phyloP scores from a whole-genome alignment of 2,113 vertebrate genomes.

The Sarotherodon lohbergeri region DNA sequence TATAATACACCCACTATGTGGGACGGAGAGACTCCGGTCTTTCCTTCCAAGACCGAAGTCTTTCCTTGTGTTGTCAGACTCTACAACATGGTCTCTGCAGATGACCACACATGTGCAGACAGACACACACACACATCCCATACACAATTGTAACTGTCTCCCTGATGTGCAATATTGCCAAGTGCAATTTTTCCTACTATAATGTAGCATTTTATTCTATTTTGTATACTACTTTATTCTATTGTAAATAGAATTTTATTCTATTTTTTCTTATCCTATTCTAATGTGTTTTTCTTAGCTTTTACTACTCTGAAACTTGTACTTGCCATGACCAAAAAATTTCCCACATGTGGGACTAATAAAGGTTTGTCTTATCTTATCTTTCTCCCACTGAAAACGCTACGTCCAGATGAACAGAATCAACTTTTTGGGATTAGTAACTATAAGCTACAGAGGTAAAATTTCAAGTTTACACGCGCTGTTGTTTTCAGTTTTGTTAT shows the following conservation, averaged over 20 bases:
- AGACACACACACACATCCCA: not conserved
- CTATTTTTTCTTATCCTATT: not conserved
- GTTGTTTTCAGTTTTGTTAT: not conserved
- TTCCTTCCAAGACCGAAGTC: not conserved
- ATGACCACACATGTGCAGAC: not conserved
- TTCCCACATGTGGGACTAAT: not conserved
- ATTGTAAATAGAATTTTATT: not conserved
- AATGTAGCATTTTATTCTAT: not conserved
- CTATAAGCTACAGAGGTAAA: not conserved
- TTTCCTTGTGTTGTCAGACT: not conserved
- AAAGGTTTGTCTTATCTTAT: not conserved
- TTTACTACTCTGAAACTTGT: not conserved
- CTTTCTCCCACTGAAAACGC: not conserved
- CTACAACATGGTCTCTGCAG: not conserved
- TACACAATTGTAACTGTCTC: not conserved
- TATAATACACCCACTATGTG: not conserved
- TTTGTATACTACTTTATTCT: not conserved
- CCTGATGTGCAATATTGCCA: not conserved
- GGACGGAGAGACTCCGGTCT: not conserved
- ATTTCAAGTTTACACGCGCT: not conserved
- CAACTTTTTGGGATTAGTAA: not conserved
- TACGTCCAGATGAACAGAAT: not conserved
- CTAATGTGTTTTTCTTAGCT: not conserved
- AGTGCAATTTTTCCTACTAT: not conserved
- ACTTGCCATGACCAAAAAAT: rapidly evolving